phyloP scores from a whole-genome alignment of 2,888 invertebrate species.

The Amphipyra berbera region DNA sequence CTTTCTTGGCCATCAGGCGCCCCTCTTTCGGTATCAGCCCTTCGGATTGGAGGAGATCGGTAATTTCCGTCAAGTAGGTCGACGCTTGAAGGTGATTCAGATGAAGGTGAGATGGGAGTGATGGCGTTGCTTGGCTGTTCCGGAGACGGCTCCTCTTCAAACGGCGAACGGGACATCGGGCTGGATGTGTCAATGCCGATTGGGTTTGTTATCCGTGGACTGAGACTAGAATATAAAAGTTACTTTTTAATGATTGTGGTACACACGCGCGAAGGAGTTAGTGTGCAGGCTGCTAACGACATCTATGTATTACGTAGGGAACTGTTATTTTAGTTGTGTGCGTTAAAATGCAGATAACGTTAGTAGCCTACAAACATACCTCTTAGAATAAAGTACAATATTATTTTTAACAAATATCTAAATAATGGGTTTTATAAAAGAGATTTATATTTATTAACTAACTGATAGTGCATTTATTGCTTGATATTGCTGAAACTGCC shows the following conservation, averaged over 20 bases:
- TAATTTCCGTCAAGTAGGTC: constrained; percentile 68
- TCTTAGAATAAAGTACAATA: no score
- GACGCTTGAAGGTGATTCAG: constrained; percentile 74
- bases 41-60: constrained; percentile 61
- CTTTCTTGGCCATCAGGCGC: constrained; percentile 86
- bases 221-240: constrained; percentile 63
- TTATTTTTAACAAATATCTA: no score
- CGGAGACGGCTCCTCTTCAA: constrained; percentile 71
- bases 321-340: no score
- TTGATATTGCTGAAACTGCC: no score
- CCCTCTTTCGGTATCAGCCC: constrained; percentile 78
- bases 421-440: no score
- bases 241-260: neutral
- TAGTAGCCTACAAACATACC: no score
- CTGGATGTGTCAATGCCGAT: constrained; percentile 69
- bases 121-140: constrained; percentile 59
- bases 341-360: no score
- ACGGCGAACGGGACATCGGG: constrained; percentile 66
- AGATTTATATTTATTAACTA: no score
- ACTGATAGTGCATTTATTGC: no score
- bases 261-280: neutral
- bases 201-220: constrained; percentile 67
- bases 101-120: constrained; percentile 72
- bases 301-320: no score
- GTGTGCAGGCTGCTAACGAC: no score